Evolutionary conservation across 2,113 vertebrate genomes (phyloP), one percentile per base, ranked within the genome.

Genomic region (Charadrius vociferus): DNA sequence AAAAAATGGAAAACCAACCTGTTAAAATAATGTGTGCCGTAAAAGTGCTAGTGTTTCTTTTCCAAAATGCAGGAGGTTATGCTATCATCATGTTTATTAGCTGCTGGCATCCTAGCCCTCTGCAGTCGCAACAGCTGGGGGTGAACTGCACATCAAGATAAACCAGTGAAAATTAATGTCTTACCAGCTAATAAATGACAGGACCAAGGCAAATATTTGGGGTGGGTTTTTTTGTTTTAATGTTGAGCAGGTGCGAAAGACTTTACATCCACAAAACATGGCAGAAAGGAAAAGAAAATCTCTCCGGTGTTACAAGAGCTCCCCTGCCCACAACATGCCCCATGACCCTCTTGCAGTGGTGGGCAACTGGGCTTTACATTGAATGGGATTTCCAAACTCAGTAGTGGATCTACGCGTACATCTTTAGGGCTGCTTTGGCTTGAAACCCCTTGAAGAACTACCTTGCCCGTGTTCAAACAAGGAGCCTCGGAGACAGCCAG

Each of bases 81-180:
- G 50, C 45, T 94, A 80, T 36, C 67, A 61, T 81, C 41, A 53
- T 88, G 63, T 92, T 86, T 93, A 93, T 61, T 61, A 72, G 74
- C 58, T 77, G 71, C 82, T 90, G 85, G 80, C 36, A 65, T 56
- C 75, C n/a, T 39, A 66, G 30, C 55, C 24, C 30, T 83, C 63
- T 59, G n/a, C 86, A 67, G 84, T 67, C 6, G 1, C 58, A 88
- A 80, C 82, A 95, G 72, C 75, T 91, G 50, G 80, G 43, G 47
- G 41, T 63, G 56, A 90, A 55, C 50, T 58, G 50, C 82, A 34
- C 43, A 77, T 78, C 68, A 32, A 62, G 73, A 94, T 81, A 94
- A 94, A 78, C 3, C 32, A 71, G 27, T 41, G 83, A 86, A 88
- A 92, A 90, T 59, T 22, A 74, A 92, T 70, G 43, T 81, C 55